phyloP scores from a whole-genome alignment of 1,140 invertebrate genomes.

The Megalopta genalis region DNA sequence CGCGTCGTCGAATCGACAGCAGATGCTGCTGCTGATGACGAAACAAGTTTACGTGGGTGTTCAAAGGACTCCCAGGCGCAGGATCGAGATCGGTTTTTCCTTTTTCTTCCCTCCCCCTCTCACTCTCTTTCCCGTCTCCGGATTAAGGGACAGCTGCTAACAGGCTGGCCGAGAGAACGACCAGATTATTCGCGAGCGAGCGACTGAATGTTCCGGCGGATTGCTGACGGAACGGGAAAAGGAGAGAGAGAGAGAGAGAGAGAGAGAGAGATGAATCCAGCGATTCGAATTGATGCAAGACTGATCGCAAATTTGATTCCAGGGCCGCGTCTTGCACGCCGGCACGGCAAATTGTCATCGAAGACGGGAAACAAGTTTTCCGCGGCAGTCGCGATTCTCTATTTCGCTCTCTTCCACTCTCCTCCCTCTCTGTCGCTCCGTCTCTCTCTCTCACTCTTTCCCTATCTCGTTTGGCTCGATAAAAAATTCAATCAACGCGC shows the following conservation, averaged over 20 bases:
- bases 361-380: conserved; percentile 21
- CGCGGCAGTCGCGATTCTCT: too few relatives aligned
- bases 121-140: not conserved
- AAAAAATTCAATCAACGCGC: conserved; percentile 17
- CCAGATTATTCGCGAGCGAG: conserved; percentile 51
- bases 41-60: conserved; percentile 52
- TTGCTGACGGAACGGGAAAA: not conserved
- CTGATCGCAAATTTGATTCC: conserved; percentile 42
- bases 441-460: too few relatives aligned
- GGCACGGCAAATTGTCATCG: conserved; percentile 32
- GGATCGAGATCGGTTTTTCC: not conserved
- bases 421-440: too few relatives aligned
- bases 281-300: conserved; percentile 7
- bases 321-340: not conserved
- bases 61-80: conserved; percentile 21
- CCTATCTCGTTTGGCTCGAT: not conserved
- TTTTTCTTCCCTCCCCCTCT: not conserved
- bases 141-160: conserved; percentile 38
- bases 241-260: not conserved
- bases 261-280: not conserved
- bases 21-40: conserved; percentile 44
- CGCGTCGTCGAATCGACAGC: conserved; percentile 40
- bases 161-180: conserved; percentile 6
- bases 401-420: too few relatives aligned
- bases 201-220: conserved; percentile 55